These are phyloP conservation scores for Apostichopus japonicus DNA, from an alignment of 35 echinoderm and acorn worm genomes.

Conservation along the genomic window DNA sequence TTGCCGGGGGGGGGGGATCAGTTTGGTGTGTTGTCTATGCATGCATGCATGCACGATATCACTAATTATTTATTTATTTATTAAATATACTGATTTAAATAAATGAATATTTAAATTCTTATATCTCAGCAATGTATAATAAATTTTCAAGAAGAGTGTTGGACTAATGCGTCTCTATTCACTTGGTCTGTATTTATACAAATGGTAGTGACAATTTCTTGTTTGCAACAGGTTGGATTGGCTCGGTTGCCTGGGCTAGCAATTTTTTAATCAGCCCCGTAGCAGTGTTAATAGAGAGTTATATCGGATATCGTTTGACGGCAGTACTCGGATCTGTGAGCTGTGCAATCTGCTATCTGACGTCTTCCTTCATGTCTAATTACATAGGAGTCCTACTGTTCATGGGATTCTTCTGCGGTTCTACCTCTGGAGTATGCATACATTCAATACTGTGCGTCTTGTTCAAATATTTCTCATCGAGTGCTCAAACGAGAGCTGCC, in stretches of 20 bases:
- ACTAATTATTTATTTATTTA: too few species aligned
- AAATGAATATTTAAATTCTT: too few species aligned
- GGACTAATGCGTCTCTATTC: too few species aligned
- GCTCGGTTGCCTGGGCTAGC: constrained; percentile 32
- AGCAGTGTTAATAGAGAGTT: constrained; percentile 1
- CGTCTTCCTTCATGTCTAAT: constrained; percentile 11
- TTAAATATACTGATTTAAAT: too few species aligned
- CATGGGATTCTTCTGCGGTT: background rate
- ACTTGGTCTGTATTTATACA: too few species aligned
- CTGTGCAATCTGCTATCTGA: background rate
- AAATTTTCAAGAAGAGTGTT: too few species aligned
- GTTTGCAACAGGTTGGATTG: constrained; percentile 40
- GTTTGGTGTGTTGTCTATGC: too few species aligned
- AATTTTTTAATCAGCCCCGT: constrained; percentile 6
- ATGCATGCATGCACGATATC: too few species aligned
- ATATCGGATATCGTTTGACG: constrained; percentile 43
- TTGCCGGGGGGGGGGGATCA: too few species aligned
- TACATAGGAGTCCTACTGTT: constrained; percentile 3
- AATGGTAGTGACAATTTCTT: background rate
- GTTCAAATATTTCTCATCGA: constrained; percentile 26
- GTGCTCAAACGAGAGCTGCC: background rate
- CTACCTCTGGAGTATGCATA: background rate
- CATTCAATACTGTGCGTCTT: constrained; percentile 36
- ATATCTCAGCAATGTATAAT: too few species aligned
- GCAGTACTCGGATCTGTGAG: background rate